These are phyloP conservation scores for Rhinopomastus cyanomelas DNA, from an alignment of 2,113 vertebrate genomes.

Conservation along the genomic window DNA sequence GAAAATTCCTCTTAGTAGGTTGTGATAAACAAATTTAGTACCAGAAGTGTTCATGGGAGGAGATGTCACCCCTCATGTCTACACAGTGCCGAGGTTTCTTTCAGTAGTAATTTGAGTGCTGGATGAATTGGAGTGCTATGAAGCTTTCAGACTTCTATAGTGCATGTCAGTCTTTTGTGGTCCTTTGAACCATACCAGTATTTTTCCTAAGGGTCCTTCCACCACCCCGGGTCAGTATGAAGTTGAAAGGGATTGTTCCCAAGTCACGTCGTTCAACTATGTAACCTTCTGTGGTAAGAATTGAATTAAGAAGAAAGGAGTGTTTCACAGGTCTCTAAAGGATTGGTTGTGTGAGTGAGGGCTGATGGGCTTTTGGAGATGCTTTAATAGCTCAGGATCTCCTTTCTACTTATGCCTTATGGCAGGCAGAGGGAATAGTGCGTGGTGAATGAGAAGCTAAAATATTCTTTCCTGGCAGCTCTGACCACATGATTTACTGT, in stretches of 20 bases:
- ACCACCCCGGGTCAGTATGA: not conserved
- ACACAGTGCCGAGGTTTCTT: not conserved
- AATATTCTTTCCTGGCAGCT: not conserved
- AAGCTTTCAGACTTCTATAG: not conserved
- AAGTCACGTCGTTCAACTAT: not conserved
- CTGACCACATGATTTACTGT: not conserved
- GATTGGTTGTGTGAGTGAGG: not conserved
- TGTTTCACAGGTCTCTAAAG: not conserved
- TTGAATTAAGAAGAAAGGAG: not conserved
- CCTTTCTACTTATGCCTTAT: not conserved
- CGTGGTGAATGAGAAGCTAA: not conserved
- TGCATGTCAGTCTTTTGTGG: not conserved
- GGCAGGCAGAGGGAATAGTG: not conserved
- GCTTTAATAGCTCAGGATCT: not conserved
- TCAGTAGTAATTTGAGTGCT: not conserved
- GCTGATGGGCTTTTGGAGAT: not conserved
- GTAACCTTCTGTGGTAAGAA: not conserved
- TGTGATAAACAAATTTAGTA: not conserved
- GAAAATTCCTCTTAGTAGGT: not conserved
- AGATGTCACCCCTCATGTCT: not conserved
- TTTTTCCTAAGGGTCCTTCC: not conserved
- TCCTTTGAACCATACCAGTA: not conserved
- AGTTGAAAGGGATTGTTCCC: not conserved
- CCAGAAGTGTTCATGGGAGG: not conserved
- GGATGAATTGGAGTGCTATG: not conserved